Base-by-base conservation (phyloP, 1,140 invertebrate genomes). In the Grapholita molesta region DNA sequence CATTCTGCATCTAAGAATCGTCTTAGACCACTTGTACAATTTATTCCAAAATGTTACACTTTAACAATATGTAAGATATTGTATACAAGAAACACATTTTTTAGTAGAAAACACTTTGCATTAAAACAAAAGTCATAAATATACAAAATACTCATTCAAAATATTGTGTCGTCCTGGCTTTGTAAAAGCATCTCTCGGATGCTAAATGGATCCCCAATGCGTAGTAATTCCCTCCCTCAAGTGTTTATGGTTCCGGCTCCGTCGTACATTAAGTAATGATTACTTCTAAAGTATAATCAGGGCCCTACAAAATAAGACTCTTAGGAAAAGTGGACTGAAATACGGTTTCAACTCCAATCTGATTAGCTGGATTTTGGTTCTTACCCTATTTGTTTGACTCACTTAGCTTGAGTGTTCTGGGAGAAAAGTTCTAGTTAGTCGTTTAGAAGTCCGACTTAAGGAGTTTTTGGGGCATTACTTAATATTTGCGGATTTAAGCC, bases 381-480 rank as follows among this genome's bases (percentile, higher is more conserved):
- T 61, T 61, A 25, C 21, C 25, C 55, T 25, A 32, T 61, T 61
- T 30, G 24, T 30, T 61, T 18, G 55, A 61, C 28, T 61, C 28
- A 32, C 55, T 61, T 61, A 61, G 15, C 55, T 61, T 61, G 25
- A 61, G 55, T 61, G 28, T 25, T 61, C 15, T 61, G 55, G 30
- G 25, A 61, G 55, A 9, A 61, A 61, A 61, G 25, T 61, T 61
- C 25, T 25, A 61, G 55, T n/a, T 61, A 61, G 25, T 61, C 53
- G 6, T 21, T 15, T 61, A 61, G n/a, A 61, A 28, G 15, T 61
- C 42, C 18, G 21, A 48, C 42, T 48, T 48, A 7, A 21, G 42
- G 42, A 48, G 42, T 48, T 48, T 48, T 48, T 18, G n/a, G 42
- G 21, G 42, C 18, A 48, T 48, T 21, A 48, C 12, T 48, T 48